Evolutionary conservation across 2,113 vertebrate genomes (phyloP), one percentile per base, ranked within the genome.

Genomic region (Pandion haliaetus): DNA sequence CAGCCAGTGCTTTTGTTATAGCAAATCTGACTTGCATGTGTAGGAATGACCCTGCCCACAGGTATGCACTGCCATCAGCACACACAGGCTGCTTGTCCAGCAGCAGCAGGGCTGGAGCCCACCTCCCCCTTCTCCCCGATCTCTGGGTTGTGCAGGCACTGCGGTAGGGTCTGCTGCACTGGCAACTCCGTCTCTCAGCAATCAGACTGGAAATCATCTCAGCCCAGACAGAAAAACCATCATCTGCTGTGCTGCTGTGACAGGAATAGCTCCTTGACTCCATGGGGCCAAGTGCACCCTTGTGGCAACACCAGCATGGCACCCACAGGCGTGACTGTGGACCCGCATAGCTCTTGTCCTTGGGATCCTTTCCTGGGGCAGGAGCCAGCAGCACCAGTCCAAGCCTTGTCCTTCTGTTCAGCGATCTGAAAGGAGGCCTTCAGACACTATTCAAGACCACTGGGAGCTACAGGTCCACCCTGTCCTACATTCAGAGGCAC

Each of bases 401-500:
- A 1, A 77, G 52, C 11, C 52, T 32, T n/a, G 59, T 86, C 6
- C 20, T 82, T 61, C 55, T 52, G 3, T 9, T 70, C 55, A 62
- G 79, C 16, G 32, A 42, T 14, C 34, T 40, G 52, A 90, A 58
- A 78, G 57, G 74, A 91, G 82, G 4, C 42, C 76, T 86, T 93
- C 74, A 58, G 69, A 58, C 19, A 5, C 63, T 62, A 14, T 25
- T 73, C 65, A 29, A 82, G 86, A 88, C 61, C 79, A 20, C 45
- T 8, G 69, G 74, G 28, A 93, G 38, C 73, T 86, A 86, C 54
- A 86, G 88, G 69, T 93, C 57, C 67, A n/a, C 65, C 71, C 57
- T 70, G 92, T 66, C 80, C 92, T 94, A 88, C 86, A 92, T 96
- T 93, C 44, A 4, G 52, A 93, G 80, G 62, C 72, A 13, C 54